phyloP scores from a whole-genome alignment of 2,797 vertebrate species.

The Helicolenus hilgendorfi region DNA sequence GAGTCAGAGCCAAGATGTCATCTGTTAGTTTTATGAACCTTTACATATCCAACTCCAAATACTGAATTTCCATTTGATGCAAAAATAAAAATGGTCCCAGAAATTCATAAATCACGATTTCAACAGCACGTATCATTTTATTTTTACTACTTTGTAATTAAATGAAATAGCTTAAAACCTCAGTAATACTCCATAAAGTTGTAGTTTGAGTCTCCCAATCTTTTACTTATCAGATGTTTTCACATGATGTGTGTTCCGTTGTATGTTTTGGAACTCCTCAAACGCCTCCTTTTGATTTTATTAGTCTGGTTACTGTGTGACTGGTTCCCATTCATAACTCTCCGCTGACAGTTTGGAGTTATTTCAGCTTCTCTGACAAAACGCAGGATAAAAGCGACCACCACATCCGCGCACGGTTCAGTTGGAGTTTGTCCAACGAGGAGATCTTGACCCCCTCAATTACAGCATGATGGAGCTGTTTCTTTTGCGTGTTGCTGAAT shows the following conservation, averaged over 20 bases:
- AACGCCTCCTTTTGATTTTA: constrained; percentile 19
- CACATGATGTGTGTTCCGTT: background rate
- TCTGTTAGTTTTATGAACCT: constrained; percentile 71
- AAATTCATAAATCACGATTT: constrained; percentile 28
- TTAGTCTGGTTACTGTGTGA: constrained; percentile 29
- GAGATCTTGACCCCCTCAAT: constrained; percentile 86
- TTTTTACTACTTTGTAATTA: constrained; percentile 15
- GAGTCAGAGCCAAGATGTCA: constrained; percentile 59
- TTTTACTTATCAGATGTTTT: constrained; percentile 32
- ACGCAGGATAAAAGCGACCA: constrained; percentile 80
- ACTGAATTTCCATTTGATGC: constrained; percentile 41
- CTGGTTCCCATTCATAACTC: constrained; percentile 68
- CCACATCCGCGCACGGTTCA: constrained; percentile 70
- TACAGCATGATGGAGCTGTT: constrained; percentile 83
- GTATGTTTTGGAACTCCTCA: constrained; percentile 23
- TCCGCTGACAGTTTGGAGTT: constrained; percentile 78
- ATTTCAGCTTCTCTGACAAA: constrained; percentile 82
- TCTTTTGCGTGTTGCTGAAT: constrained; percentile 88
- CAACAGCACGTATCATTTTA: constrained; percentile 20
- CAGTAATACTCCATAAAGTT: constrained; percentile 11
- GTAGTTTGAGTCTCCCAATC: background rate
- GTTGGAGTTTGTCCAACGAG: constrained; percentile 83
- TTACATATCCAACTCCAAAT: constrained; percentile 56
- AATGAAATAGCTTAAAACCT: constrained; percentile 20
- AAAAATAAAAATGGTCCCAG: constrained; percentile 22